These are phyloP conservation scores for Psittacus erithacus DNA, from an alignment of 2,113 vertebrate species.

Conservation along the genomic window DNA sequence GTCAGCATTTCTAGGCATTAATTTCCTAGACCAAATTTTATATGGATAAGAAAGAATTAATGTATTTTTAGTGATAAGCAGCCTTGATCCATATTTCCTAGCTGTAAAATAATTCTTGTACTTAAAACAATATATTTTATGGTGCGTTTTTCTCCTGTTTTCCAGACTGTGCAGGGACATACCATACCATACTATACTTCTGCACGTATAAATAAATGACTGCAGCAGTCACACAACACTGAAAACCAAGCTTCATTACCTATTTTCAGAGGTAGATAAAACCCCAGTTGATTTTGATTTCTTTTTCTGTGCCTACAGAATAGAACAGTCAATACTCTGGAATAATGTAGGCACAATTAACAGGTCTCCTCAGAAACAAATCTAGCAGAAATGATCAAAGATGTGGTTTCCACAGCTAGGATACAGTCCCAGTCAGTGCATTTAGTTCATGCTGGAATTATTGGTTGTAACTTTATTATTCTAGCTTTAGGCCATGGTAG, in stretches of 20 bases:
- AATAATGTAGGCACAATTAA: neutral
- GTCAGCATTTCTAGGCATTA: neutral
- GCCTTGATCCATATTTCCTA: neutral
- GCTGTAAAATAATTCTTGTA: neutral
- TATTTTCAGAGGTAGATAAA: neutral
- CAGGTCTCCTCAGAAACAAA: neutral
- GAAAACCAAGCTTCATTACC: neutral
- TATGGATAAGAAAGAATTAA: neutral
- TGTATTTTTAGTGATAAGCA: neutral
- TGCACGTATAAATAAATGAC: neutral
- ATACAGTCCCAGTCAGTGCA: neutral
- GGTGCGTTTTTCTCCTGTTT: neutral
- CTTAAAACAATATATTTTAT: accelerated
- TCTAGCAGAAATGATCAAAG: neutral
- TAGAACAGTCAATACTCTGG: neutral
- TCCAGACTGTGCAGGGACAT: neutral
- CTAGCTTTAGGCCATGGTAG: neutral
- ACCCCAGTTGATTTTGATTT: neutral
- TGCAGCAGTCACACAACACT: neutral
- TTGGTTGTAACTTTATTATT: neutral
- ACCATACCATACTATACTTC: neutral
- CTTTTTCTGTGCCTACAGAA: neutral
- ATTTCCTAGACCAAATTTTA: neutral
- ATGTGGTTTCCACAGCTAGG: neutral
- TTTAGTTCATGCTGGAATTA: neutral